Conservation (phyloP, 2,797 vertebrate genomes). For the Crocidura indochinensis region DNA sequence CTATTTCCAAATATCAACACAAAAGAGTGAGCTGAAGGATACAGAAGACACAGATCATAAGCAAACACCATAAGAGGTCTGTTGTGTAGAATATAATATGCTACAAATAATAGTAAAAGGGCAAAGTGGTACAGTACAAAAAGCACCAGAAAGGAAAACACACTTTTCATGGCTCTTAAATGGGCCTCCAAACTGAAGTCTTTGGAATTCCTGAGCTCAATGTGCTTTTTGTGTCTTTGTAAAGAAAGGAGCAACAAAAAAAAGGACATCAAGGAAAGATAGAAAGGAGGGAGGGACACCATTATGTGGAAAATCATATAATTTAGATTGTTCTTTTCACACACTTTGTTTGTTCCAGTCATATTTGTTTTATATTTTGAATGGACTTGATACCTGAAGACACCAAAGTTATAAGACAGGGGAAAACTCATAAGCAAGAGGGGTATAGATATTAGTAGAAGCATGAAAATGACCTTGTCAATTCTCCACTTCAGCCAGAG, state of each 20-base stretch:
- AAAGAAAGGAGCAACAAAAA: slow-evolving; percentile 25
- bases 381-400: not conserved
- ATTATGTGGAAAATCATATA: not conserved
- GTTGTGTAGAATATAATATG: not conserved
- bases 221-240: not conserved
- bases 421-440: not conserved
- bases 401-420: not conserved
- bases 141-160: slow-evolving; percentile 24
- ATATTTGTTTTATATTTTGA: not conserved
- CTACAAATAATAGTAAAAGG: not conserved
- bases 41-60: not conserved
- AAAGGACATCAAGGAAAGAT: not conserved
- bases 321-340: not conserved
- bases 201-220: not conserved
- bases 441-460: slow-evolving; percentile 22
- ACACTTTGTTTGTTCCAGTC: not conserved
- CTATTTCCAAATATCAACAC: slow-evolving; percentile 53
- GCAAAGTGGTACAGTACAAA: not conserved
- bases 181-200: not conserved
- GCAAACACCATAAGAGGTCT: not conserved
- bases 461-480: not conserved
- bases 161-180: not conserved
- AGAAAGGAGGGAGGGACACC: not conserved
- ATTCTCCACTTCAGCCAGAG: slow-evolving; percentile 49
- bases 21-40: slow-evolving; percentile 4